Conservation (phyloP, 2,113 vertebrate genomes). For the Tricholaema leucomelas region DNA sequence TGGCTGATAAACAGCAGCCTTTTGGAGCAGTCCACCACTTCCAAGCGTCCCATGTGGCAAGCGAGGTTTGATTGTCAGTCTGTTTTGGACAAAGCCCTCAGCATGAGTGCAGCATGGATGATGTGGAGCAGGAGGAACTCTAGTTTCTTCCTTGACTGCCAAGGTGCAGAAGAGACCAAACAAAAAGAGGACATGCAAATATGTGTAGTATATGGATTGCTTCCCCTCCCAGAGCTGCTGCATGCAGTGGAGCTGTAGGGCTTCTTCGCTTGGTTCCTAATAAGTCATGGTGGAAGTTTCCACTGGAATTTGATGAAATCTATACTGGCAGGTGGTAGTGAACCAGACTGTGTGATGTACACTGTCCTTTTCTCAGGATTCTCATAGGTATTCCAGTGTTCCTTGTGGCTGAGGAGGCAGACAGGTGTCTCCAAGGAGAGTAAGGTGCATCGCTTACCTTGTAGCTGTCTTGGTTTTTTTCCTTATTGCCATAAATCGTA, state of each 20-base stretch:
- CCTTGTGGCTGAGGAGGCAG: not conserved
- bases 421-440: not conserved
- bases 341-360: not conserved
- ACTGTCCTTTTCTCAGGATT: rapidly evolving
- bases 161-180: not conserved
- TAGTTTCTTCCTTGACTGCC: not conserved
- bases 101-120: not conserved
- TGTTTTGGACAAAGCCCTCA: not conserved
- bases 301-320: not conserved
- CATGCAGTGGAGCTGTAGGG: not conserved
- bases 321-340: not conserved
- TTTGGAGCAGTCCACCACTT: not conserved
- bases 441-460: not conserved
- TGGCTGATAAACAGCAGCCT: slow-evolving; percentile 26
- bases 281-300: not conserved
- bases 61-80: not conserved
- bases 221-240: not conserved
- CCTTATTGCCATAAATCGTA: not conserved
- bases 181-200: not conserved
- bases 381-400: not conserved
- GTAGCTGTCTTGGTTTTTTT: not conserved
- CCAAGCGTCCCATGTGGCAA: not conserved
- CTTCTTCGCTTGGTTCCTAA: not conserved
- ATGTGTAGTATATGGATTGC: not conserved
- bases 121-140: not conserved